phyloP scores from a whole-genome alignment of 1,140 invertebrate genomes.

The Riptortus pedestris region DNA sequence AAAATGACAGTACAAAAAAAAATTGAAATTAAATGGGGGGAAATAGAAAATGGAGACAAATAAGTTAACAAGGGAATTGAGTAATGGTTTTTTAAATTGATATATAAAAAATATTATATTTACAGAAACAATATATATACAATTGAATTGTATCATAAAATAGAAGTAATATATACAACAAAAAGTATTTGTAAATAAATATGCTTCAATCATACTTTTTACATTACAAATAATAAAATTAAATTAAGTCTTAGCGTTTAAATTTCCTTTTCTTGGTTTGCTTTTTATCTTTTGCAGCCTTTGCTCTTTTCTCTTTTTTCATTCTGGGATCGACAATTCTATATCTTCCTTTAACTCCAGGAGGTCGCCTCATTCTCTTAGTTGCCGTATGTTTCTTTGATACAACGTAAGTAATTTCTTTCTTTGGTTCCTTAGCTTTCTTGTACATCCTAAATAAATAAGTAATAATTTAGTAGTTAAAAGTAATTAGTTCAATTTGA shows the following conservation, averaged over 20 bases:
- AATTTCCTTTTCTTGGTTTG: conserved; percentile 28
- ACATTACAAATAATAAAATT: too few relatives aligned
- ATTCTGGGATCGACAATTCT: conserved; percentile 90
- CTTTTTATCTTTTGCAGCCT: conserved; percentile 25
- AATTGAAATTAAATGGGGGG: too few relatives aligned
- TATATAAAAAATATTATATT: background rate
- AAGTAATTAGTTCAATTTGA: conserved; percentile 23
- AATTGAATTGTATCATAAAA: background rate
- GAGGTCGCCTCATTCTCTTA: conserved; percentile 64
- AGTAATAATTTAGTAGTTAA: background rate
- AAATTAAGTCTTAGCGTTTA: conserved; percentile 1
- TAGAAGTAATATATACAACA: background rate
- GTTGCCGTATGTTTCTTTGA: conserved; percentile 77
- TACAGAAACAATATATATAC: background rate
- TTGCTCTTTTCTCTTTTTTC: conserved; percentile 70
- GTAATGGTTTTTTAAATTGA: background rate
- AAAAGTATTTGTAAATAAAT: background rate
- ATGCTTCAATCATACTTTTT: background rate
- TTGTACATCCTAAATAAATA: conserved; percentile 69
- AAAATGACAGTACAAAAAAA: too few relatives aligned
- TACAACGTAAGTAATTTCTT: conserved; percentile 89
- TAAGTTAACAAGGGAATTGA: background rate
- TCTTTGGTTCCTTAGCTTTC: conserved; percentile 71
- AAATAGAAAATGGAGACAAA: too few relatives aligned
- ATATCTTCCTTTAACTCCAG: conserved; percentile 82